Conservation (phyloP, 2,113 vertebrate species). For the Chaenogobius annularis region DNA sequence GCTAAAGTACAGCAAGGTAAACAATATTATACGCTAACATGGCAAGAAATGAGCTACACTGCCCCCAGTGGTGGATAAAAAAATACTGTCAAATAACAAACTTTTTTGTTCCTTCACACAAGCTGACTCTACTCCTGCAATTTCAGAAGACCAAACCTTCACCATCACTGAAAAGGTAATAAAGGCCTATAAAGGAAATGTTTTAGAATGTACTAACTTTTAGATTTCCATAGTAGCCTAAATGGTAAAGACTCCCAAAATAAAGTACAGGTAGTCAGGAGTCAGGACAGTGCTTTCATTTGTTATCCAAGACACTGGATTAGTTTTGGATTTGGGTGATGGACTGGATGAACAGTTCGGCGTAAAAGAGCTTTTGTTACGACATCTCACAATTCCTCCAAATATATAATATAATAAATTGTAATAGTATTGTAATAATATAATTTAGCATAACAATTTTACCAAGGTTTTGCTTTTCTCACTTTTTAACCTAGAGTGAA, state of each 20-base stretch:
- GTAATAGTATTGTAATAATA: too few species aligned
- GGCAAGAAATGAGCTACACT: background rate
- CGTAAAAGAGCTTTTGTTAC: too few species aligned
- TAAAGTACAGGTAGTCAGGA: background rate
- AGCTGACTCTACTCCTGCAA: constrained; percentile 21
- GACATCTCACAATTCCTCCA: too few species aligned
- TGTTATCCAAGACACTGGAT: background rate
- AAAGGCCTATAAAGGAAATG: background rate
- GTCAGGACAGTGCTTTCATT: too few species aligned
- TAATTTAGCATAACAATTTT: too few species aligned
- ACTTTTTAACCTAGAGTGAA: too few species aligned
- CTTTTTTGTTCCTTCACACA: constrained; percentile 3
- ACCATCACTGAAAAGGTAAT: constrained; percentile 38
- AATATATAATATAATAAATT: too few species aligned
- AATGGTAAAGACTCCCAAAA: background rate
- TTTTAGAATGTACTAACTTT: background rate
- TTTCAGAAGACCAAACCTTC: constrained; percentile 27
- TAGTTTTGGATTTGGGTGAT: background rate
- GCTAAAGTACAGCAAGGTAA: constrained; percentile 53
- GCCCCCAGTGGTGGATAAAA: background rate
- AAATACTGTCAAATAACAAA: background rate
- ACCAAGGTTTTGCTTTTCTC: too few species aligned
- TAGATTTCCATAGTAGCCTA: too few species aligned
- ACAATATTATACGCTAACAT: background rate
- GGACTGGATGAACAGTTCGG: background rate